Evolutionary conservation across 1,140 invertebrate genomes (phyloP), one percentile per base, ranked within the genome.

Genomic region (Papilio glaucus): DNA sequence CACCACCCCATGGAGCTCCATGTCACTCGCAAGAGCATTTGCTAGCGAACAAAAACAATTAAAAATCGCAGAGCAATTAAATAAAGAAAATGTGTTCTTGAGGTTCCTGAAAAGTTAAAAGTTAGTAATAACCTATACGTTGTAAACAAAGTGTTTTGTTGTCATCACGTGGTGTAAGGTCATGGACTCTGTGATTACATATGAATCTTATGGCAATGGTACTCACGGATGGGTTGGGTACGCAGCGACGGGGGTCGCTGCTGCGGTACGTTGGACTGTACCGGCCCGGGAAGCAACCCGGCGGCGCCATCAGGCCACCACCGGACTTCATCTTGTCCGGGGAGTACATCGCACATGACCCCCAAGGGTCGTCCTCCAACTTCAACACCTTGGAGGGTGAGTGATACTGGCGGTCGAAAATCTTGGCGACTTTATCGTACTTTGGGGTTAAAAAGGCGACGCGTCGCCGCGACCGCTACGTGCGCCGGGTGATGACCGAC

Each of bases 391-490:
- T 93, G 90, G 93, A 93, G 81, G 91, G 93, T 85, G 93, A 93
- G 86, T 93, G 93, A 80, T 93, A 93, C 90, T 93, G 93, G 74
- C 91, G 88, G 93, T 93, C 91, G 91, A 93, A 93, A 93, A 93
- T 93, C 81, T 93, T 93, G 93, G 87, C 89, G 85, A 83, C 82
- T 92, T 90, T 88, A 72, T 88, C 86, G 86, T 88, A 88, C 85
- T 88, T 85, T 72, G 81, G 84, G 82, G 81, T 79, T 76, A 74
- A 85, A 83, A 82, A 80, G 77, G 83, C 86, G 88, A 85, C 85
- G 83, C 86, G 87, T 80, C 84, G 82, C 85, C 85, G 82, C 87
- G 87, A 83, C 88, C 88, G 88, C 79, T 84, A 72, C 73, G 72
- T 77, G 71, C 89, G 87, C 85, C 87, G 86, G 89, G 82, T 85